Evolutionary conservation across 1,140 invertebrate genomes (phyloP).

Genomic region (Alviniconcha marisindica): DNA sequence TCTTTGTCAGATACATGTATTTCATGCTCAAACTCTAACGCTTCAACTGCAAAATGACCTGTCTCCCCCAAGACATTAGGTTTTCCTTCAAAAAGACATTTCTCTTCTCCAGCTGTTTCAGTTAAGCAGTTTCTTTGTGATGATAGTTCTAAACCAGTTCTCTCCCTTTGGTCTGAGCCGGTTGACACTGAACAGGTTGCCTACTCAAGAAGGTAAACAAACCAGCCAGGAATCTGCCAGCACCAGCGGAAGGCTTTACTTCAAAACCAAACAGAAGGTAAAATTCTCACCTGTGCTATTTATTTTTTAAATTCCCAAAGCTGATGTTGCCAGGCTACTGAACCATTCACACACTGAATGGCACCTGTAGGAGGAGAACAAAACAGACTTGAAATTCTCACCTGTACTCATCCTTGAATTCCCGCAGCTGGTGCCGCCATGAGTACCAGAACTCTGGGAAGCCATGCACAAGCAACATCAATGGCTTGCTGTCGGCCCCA

Average conservation of each 20-base stretch:
- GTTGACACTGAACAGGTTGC: too few relatives aligned
- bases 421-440: conserved; percentile 75
- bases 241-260: not conserved
- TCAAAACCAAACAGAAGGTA: not conserved
- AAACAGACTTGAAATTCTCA: conserved; percentile 34
- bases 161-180: too few relatives aligned
- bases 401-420: conserved; percentile 74
- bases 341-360: too few relatives aligned
- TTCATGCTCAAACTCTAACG: too few relatives aligned
- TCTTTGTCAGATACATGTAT: too few relatives aligned
- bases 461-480: conserved; percentile 77
- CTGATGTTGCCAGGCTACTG: conserved; percentile 77
- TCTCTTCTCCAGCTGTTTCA: too few relatives aligned
- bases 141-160: too few relatives aligned
- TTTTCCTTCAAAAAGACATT: too few relatives aligned
- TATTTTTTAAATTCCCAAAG: conserved; percentile 72
- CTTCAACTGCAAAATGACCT: too few relatives aligned
- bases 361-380: not conserved
- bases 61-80: too few relatives aligned
- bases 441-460: conserved; percentile 79
- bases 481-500: conserved; percentile 71
- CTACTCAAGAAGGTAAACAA: not conserved
- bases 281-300: conserved; percentile 68
- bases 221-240: not conserved
- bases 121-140: too few relatives aligned